These are phyloP conservation scores for Ahaetulla prasina DNA, from an alignment of 2,113 vertebrate genomes.

Conservation along the genomic window DNA sequence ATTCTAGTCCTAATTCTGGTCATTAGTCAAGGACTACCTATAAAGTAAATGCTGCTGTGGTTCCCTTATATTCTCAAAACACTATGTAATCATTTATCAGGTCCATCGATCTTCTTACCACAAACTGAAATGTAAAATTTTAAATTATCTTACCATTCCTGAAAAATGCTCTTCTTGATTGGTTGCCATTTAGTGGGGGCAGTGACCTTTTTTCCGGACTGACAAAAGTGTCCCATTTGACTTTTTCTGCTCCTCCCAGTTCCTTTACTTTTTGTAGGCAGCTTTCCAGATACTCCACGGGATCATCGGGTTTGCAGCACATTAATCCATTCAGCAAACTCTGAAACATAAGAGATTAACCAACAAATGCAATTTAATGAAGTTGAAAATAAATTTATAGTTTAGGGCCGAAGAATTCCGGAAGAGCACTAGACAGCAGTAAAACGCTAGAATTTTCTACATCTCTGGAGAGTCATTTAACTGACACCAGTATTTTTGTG, in stretches of 20 bases:
- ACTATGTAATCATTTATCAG: neutral
- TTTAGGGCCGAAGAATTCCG: neutral
- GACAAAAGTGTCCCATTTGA: constrained; percentile 97
- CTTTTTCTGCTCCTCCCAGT: constrained; percentile 89
- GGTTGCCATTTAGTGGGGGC: constrained; percentile 91
- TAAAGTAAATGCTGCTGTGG: neutral
- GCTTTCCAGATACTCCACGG: constrained; percentile 91
- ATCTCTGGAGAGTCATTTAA: neutral
- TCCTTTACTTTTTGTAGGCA: constrained; percentile 93
- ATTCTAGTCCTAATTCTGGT: no score
- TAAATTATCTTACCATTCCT: constrained; percentile 83
- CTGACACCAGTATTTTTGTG: neutral
- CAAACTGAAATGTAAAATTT: neutral
- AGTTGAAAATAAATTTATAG: neutral
- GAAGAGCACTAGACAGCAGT: neutral
- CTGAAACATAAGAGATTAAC: constrained; percentile 64
- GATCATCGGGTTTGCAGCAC: constrained; percentile 93
- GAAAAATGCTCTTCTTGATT: constrained; percentile 88
- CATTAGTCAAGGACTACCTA: no score
- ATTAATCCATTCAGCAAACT: constrained; percentile 96
- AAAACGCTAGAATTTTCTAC: neutral
- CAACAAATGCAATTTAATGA: neutral
- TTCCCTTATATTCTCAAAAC: neutral
- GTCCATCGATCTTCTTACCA: neutral
- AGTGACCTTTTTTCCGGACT: constrained; percentile 93